These are phyloP conservation scores for Oscheius sp. DNA, from an alignment of 2,888 invertebrate genomes.

Conservation along the genomic window DNA sequence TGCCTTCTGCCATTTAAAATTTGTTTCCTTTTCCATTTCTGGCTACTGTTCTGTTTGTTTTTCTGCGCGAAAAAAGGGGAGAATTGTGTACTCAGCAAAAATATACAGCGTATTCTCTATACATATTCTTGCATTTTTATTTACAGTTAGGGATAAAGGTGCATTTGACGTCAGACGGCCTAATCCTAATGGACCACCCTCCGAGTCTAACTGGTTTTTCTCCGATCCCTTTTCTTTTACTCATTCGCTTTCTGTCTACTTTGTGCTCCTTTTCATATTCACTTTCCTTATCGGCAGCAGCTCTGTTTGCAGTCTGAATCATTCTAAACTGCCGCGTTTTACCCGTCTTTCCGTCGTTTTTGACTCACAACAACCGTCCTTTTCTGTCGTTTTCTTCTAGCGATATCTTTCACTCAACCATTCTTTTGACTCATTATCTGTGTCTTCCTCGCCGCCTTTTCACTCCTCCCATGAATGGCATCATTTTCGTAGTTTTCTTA, in stretches of 20 bases:
- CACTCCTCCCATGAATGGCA: not conserved
- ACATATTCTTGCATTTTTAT: no score
- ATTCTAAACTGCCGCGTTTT: not conserved
- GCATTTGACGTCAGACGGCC: no score
- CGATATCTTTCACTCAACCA: not conserved
- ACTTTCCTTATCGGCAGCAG: slow-evolving; percentile 1
- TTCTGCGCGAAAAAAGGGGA: not conserved
- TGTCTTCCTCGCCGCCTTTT: not conserved
- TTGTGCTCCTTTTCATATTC: no score
- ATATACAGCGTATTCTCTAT: not conserved
- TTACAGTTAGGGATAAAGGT: no score
- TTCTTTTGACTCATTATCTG: not conserved
- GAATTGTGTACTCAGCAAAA: not conserved
- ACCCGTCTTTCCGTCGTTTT: not conserved
- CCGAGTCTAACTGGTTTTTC: no score
- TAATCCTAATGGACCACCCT: no score
- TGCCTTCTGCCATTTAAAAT: not conserved
- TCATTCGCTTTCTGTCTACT: no score
- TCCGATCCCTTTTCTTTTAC: no score
- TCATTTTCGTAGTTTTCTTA: not conserved
- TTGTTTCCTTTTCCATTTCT: no score
- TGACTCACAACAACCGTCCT: not conserved
- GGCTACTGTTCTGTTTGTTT: slow-evolving; percentile 1
- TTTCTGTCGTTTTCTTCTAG: not conserved
- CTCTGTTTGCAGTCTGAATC: slow-evolving; percentile 12